Evolutionary conservation across 2,888 invertebrate species (phyloP).

Genomic region (Ecdyonurus torrentis): DNA sequence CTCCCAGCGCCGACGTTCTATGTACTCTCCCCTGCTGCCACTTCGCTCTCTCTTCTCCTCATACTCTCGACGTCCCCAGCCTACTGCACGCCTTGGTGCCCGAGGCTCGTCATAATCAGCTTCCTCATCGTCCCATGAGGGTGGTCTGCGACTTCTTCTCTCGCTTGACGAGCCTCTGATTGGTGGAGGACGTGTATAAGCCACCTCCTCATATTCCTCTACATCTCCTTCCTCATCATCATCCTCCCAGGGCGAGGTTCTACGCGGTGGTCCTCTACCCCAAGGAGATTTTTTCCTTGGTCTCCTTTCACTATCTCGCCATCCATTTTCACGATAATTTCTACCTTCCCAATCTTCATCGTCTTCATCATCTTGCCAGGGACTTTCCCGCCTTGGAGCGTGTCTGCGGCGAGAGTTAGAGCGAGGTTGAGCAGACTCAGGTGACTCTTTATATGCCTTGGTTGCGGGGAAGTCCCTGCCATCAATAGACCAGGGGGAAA

Average conservation of each 20-base stretch:
- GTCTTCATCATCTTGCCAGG: constrained; percentile 21
- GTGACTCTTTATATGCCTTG: constrained; percentile 25
- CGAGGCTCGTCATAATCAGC: constrained; percentile 18
- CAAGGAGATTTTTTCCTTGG: constrained; percentile 5
- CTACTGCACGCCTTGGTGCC: neutral
- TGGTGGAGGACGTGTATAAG: constrained; percentile 12
- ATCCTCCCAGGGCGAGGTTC: constrained; percentile 14
- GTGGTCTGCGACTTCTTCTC: constrained; percentile 14
- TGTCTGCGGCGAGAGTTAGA: constrained; percentile 25
- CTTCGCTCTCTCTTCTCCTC: constrained; percentile 5
- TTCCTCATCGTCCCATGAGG: constrained; percentile 20
- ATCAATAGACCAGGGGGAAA: constrained; percentile 65
- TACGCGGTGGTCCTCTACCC: neutral
- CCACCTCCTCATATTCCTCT: constrained; percentile 19
- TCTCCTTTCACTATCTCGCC: constrained; percentile 19
- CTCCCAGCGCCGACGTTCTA: neutral
- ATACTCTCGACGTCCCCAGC: neutral
- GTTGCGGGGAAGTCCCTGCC: constrained; percentile 38
- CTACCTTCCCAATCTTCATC: constrained; percentile 20
- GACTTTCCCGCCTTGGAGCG: constrained; percentile 24
- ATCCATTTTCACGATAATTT: constrained; percentile 19
- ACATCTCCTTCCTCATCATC: constrained; percentile 17
- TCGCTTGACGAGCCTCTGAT: constrained; percentile 10
- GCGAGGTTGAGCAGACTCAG: constrained; percentile 18
- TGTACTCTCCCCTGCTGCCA: constrained; percentile 1